Evolutionary conservation across 1,140 invertebrate genomes (phyloP).

Genomic region (Cylas formicarius): DNA sequence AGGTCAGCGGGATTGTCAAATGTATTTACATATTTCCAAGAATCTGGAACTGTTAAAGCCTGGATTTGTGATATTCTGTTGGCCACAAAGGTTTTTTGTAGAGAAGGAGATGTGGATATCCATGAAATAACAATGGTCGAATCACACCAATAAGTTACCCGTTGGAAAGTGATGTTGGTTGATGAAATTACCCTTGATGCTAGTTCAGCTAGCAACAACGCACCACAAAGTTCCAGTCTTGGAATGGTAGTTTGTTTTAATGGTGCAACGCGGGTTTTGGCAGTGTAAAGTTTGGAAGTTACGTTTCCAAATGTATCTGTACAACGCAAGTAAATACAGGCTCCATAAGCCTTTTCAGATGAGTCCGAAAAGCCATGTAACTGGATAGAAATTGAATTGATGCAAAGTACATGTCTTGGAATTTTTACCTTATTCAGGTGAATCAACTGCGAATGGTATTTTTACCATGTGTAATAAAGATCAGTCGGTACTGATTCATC

Average conservation of each 20-base stretch:
- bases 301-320: constrained; percentile 7
- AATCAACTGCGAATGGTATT: background rate
- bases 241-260: constrained; percentile 27
- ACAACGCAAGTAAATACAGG: constrained; percentile 34
- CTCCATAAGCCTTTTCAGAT: constrained; percentile 36
- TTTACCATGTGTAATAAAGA: constrained; percentile 11
- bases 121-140: constrained; percentile 41
- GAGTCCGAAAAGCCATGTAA: constrained; percentile 40
- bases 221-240: constrained; percentile 30
- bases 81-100: constrained; percentile 8
- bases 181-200: constrained; percentile 16
- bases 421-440: constrained; percentile 8
- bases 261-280: constrained; percentile 28
- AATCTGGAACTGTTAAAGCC: background rate
- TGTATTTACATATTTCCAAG: constrained; percentile 6
- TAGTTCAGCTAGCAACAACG: constrained; percentile 30
- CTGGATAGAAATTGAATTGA: constrained; percentile 9
- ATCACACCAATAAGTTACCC: constrained; percentile 42
- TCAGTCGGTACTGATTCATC: constrained; percentile 21
- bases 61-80: constrained; percentile 12
- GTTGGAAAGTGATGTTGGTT: too few species aligned
- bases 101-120: constrained; percentile 29
- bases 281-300: constrained; percentile 17
- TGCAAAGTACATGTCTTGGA: constrained; percentile 1
- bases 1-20: constrained; percentile 20